Conservation (phyloP, 2,888 invertebrate genomes). For the Mesoligia furuncula region DNA sequence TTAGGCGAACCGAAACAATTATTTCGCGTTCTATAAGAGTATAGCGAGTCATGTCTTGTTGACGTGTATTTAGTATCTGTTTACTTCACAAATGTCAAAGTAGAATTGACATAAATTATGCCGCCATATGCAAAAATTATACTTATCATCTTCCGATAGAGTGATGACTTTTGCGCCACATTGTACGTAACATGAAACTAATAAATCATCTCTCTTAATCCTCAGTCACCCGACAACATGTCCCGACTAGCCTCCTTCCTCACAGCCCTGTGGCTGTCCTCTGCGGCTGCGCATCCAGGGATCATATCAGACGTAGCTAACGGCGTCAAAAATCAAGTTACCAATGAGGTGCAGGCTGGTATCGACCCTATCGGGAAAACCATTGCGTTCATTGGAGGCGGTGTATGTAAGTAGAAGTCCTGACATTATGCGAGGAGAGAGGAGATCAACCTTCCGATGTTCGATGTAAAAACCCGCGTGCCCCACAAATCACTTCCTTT, state of each 20-base stretch:
- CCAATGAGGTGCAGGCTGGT: neutral
- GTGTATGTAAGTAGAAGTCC: neutral
- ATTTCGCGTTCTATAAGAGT: too few species aligned
- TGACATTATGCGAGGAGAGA: neutral
- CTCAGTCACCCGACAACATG: neutral
- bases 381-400: neutral
- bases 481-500: too few species aligned
- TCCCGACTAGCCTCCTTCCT: neutral
- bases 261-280: neutral
- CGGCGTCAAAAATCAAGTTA: neutral
- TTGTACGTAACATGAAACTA: neutral
- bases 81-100: too few species aligned
- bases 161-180: too few species aligned
- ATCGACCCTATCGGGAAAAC: neutral
- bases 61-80: too few species aligned
- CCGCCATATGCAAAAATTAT: too few species aligned
- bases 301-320: neutral
- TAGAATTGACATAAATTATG: too few species aligned
- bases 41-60: too few species aligned
- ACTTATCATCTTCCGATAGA: too few species aligned
- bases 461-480: too few species aligned
- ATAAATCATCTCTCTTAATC: neutral
- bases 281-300: neutral
- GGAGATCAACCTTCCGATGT: too few species aligned
- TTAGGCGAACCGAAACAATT: too few species aligned